Evolutionary conservation across 2,797 vertebrate genomes (phyloP).

Genomic region (Helicolenus hilgendorfi): DNA sequence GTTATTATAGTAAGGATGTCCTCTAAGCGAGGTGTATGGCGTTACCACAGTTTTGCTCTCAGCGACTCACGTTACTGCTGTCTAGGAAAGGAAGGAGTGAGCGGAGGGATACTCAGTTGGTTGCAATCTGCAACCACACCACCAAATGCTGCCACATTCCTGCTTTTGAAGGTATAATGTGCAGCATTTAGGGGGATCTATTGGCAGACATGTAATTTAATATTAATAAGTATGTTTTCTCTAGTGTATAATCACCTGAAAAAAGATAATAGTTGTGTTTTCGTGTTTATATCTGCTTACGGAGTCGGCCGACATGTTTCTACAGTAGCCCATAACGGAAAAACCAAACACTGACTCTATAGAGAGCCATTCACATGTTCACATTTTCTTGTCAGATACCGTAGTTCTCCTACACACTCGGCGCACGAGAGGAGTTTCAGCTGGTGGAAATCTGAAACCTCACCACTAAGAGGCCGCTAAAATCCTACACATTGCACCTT

Average conservation of each 20-base stretch:
- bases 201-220: neutral
- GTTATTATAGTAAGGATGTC: no score
- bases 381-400: no score
- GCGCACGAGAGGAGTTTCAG: neutral
- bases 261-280: neutral
- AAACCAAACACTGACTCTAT: neutral
- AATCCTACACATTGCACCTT: neutral
- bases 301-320: neutral
- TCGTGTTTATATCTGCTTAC: neutral
- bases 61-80: accelerated
- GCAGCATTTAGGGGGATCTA: neutral
- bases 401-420: neutral
- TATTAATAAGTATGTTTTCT: neutral
- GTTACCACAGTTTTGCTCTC: no score
- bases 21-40: no score
- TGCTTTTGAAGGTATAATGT: no score
- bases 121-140: neutral
- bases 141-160: neutral
- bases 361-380: neutral
- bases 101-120: neutral
- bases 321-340: neutral
- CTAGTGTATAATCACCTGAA: neutral
- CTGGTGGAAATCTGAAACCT: neutral
- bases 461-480: neutral
- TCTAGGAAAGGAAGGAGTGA: neutral